A percentile compares a stretch with the other conserved stretches of the same genome.
Conservation (phyloP, 2,888 invertebrate species). For the Gastracanthus pulcherrimus region DNA sequence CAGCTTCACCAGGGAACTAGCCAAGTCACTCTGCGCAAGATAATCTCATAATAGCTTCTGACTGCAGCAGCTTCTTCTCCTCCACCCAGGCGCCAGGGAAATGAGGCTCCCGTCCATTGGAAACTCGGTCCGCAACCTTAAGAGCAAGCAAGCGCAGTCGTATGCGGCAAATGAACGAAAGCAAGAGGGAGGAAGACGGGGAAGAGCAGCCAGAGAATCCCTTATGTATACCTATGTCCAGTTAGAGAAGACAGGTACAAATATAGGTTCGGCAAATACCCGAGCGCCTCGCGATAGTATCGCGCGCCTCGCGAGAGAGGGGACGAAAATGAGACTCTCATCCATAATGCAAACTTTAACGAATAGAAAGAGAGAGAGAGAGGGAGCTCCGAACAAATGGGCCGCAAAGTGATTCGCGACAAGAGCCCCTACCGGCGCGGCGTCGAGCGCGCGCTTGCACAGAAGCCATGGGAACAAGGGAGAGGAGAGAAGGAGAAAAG, state of each 20-base stretch:
- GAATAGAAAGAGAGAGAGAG: slow-evolving; percentile 12
- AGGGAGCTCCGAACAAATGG: slow-evolving; percentile 44
- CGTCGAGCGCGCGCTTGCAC: not conserved
- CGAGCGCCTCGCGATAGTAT: slow-evolving; percentile 13
- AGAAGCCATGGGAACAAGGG: slow-evolving; percentile 23
- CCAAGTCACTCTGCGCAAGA: slow-evolving; percentile 16
- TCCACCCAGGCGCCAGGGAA: not conserved
- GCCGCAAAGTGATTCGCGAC: slow-evolving; percentile 53
- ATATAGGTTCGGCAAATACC: slow-evolving; percentile 52
- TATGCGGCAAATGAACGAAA: slow-evolving; percentile 9
- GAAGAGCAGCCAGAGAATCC: slow-evolving; percentile 3
- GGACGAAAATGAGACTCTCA: slow-evolving; percentile 50
- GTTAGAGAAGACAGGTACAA: slow-evolving; percentile 55
- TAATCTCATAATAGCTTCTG: slow-evolving; percentile 37
- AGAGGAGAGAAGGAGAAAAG: slow-evolving; percentile 22
- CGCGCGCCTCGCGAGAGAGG: slow-evolving; percentile 7
- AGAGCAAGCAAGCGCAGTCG: not conserved
- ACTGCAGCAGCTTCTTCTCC: not conserved
- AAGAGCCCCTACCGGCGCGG: not conserved
- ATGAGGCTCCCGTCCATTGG: not conserved
- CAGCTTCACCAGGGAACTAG: not conserved
- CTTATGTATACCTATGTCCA: slow-evolving; percentile 29
- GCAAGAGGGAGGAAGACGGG: slow-evolving; percentile 12
- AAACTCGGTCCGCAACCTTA: not conserved
- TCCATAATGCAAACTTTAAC: slow-evolving; percentile 49